Evolutionary conservation across 2,113 vertebrate species (phyloP).

Genomic region (Rhinolophus ferrumequinum): DNA sequence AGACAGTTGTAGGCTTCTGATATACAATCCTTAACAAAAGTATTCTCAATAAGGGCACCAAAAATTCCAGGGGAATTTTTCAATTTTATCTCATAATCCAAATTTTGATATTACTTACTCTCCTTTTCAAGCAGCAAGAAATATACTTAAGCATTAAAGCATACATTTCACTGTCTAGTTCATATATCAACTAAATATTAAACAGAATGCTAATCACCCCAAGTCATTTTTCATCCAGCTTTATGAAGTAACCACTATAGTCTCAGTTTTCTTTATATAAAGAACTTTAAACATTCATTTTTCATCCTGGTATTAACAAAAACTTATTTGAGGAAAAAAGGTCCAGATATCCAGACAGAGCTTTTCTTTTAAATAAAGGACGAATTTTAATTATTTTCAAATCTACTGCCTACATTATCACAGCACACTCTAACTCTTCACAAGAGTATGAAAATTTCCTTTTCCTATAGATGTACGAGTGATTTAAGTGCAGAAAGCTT

Average conservation of each 20-base stretch:
- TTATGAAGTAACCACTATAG: constrained; percentile 23
- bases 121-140: constrained; percentile 6
- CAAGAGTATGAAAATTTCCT: not conserved
- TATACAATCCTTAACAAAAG: not conserved
- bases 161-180: not conserved
- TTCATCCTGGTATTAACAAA: constrained; percentile 33
- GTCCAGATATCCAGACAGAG: not conserved
- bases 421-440: not conserved
- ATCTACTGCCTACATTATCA: not conserved
- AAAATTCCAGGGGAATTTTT: not conserved
- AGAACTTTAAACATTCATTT: not conserved
- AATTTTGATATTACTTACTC: not conserved
- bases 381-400: constrained; percentile 54
- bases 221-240: constrained; percentile 8
- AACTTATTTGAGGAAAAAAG: constrained; percentile 24
- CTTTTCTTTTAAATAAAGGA: not conserved
- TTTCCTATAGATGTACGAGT: not conserved
- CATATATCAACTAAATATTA: not conserved
- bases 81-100: not conserved
- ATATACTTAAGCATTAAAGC: not conserved
- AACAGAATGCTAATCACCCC: constrained; percentile 6
- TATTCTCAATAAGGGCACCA: not conserved
- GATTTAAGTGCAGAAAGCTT: not conserved
- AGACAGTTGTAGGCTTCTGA: not conserved
- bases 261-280: constrained; percentile 36